Percentiles rank a stretch among this genome's conserved stretches.
Evolutionary conservation across 2,113 vertebrate genomes (phyloP).

Genomic region (Eulemur rufifrons): DNA sequence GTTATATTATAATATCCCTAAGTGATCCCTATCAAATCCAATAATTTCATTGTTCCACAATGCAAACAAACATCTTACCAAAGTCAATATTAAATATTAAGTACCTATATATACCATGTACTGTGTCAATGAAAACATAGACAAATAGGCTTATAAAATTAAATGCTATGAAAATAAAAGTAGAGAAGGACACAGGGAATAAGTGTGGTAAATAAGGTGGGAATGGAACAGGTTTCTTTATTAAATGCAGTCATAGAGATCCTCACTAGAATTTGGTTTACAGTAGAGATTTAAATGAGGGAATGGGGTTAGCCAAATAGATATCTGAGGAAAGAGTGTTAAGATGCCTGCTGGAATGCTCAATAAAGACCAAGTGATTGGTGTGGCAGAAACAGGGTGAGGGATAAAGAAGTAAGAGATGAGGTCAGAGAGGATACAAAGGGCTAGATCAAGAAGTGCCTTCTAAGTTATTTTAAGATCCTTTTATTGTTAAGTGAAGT

Average conservation of each 20-base stretch:
- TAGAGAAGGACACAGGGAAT: background rate
- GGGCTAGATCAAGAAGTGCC: background rate
- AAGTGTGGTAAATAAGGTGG: background rate
- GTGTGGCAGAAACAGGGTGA: background rate
- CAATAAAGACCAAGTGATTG: background rate
- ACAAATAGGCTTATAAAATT: background rate
- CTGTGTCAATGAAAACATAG: background rate
- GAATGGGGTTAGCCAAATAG: background rate
- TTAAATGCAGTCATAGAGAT: background rate
- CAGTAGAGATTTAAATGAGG: conserved; percentile 28
- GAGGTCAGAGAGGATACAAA: background rate
- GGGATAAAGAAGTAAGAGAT: background rate
- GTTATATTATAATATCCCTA: background rate
- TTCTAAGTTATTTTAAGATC: background rate
- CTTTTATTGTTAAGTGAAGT: background rate
- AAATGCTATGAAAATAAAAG: background rate
- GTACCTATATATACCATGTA: background rate
- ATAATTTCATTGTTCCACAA: background rate
- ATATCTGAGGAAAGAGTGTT: background rate
- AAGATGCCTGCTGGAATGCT: background rate
- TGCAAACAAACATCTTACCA: background rate
- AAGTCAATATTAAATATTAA: conserved; percentile 24
- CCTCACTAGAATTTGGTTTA: background rate
- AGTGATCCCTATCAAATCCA: background rate
- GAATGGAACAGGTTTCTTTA: background rate